Evolutionary conservation across 2,797 vertebrate genomes (phyloP), one percentile per base, ranked within the genome.

Genomic region (Taeniopygia guttata): DNA sequence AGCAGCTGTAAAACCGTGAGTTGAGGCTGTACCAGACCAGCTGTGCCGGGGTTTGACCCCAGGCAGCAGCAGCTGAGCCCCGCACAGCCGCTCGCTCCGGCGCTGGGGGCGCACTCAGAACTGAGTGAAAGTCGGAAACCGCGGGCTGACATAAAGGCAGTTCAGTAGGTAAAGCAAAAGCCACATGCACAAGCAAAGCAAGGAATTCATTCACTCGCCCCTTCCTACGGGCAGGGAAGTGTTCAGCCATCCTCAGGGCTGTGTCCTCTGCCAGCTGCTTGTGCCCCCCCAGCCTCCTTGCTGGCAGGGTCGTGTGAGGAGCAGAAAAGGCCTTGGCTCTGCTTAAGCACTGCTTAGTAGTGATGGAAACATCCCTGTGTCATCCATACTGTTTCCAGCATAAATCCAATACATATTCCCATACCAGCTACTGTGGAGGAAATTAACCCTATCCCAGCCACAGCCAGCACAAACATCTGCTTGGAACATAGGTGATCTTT

Each of bases 51-150:
- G 42, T 55, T 38, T 59, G 56, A 18, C 56, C 16, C 11, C 34
- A 9, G 56, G 10, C 56, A 6, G n/a, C 56, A 4, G n/a, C 3
- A 3, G 1, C n/a, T 6, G 56, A 59, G 56, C 56, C 56, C 34
- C 2, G 56, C 34, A 0, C 11, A 9, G 23, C 23, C 23, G 34
- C 55, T 58, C 22, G 16, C n/a, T 17, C 55, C 1, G 55, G 8
- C 34, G 7, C 1, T 11, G 55, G 34, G 32, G 56, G 34, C 34
- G 34, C 56, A 58, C 23, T 9, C 56, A 12, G 23, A 13, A 25
- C n/a, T n/a, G 11, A 9, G 34, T 18, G 34, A 27, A 18, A 38
- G 16, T 13, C 34, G 1, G 34, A 38, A 13, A 27, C 25, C 56
- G 27, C 56, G 16, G 22, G 56, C 56, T 38, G 25, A 19, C 34